Evolutionary conservation across 2,888 invertebrate species (phyloP), one percentile per base, ranked within the genome.

Genomic region (Drosophila demipolita): DNA sequence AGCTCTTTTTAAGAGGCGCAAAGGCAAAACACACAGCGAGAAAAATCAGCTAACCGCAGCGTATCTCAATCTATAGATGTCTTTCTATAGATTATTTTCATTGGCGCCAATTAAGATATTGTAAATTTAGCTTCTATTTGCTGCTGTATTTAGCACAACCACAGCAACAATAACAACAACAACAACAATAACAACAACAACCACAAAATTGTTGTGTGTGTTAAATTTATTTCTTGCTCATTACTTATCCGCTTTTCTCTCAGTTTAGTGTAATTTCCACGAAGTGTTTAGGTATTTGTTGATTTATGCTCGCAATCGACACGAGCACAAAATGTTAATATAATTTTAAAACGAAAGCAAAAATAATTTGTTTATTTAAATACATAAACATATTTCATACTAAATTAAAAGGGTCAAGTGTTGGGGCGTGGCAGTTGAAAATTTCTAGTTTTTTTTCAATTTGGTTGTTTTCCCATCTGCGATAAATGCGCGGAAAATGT

Each of bases 391-490:
- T 74, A 74, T 76, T 78, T 77, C 49, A 77, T 67, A 77, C 73
- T 73, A 66, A 79, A 83, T 79, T 68, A n/a, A 75, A 79, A 83
- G 70, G 78, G 76, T 53, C 29, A 11, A 53, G 40, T 61, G 60
- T 57, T 42, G 48, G 70, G 57, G 66, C 75, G 75, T 66, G 68
- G 66, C 52, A 63, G 26, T 50, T 55, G 5, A 50, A 52, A 42
- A 50, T 32, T 50, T 23, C 1, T 60, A 33, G 35, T 3, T 29
- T 9, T n/a, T n/a, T 23, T 26, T 49, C 29, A 42, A 3, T 2
- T 17, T 2, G n/a, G 42, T 9, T 32, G 23, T 59, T 59, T 29
- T 20, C 23, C 40, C 38, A 23, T 26, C n/a, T n/a, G 17, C 55
- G 32, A 83, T 71, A 69, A 63, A 59, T 66, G 48, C 42, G 54